Conservation (phyloP, 2,113 vertebrate species). For the Otocyon megalotis region DNA sequence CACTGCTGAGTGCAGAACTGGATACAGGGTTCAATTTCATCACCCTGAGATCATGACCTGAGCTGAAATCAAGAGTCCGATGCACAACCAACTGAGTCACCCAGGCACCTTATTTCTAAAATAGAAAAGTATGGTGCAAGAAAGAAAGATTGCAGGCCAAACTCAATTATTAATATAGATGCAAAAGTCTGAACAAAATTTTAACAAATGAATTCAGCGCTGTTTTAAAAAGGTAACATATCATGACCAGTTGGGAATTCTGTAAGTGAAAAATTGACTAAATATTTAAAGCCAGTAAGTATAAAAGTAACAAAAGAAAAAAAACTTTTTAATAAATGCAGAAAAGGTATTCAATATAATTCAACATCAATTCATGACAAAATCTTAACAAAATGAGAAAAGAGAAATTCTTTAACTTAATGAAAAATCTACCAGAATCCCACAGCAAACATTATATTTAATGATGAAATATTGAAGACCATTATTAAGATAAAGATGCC, state of each 20-base stretch:
- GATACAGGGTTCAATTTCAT: background rate
- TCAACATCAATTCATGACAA: background rate
- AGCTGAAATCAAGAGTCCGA: background rate
- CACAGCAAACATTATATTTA: background rate
- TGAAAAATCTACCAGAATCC: background rate
- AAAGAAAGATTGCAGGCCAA: conserved; percentile 20
- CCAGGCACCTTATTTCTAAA: background rate
- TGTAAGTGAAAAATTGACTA: background rate
- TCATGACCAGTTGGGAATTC: background rate
- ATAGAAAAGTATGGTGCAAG: background rate
- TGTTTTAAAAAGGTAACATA: background rate
- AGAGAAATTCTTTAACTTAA: background rate
- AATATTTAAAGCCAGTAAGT: conserved; percentile 12
- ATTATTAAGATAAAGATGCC: background rate
- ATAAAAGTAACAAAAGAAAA: conserved; percentile 3
- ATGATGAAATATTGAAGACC: background rate
- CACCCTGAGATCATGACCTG: background rate
- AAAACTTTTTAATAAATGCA: background rate
- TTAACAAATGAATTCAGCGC: background rate
- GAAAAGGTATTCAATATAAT: background rate
- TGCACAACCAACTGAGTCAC: background rate
- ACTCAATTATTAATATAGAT: background rate
- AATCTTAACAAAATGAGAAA: conserved; percentile 27
- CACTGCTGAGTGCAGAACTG: background rate
- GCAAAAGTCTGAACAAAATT: background rate